A percentile compares a stretch with the other conserved stretches of the same genome.
phyloP scores from a whole-genome alignment of 2,797 vertebrate genomes.

The Orientallactaga sibirica region DNA sequence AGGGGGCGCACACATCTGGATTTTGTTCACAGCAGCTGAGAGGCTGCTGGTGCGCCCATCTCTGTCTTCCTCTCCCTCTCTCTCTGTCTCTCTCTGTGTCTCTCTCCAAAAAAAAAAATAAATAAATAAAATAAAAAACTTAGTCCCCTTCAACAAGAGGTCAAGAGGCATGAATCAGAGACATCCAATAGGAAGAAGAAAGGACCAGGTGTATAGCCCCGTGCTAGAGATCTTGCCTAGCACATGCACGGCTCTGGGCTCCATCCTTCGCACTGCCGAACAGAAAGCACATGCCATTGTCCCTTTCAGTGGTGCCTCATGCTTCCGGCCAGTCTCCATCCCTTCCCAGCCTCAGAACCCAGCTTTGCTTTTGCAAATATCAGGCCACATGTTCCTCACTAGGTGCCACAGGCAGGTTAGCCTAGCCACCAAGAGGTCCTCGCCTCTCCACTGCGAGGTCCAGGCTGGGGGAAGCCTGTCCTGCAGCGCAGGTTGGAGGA shows the following conservation, averaged over 20 bases:
- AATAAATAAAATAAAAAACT: no score
- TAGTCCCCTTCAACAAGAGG: neutral
- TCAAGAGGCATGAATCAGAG: slow-evolving; percentile 5
- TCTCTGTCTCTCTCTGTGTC: no score
- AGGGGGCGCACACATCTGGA: no score
- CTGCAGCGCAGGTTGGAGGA: neutral
- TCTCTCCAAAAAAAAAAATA: no score
- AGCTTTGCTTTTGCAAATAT: neutral
- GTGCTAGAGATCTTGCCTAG: neutral
- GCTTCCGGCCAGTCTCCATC: neutral
- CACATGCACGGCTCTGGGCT: neutral
- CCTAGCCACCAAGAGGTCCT: rapidly evolving
- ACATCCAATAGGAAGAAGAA: neutral
- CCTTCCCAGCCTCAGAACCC: neutral
- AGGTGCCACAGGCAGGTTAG: neutral
- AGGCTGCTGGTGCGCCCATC: no score
- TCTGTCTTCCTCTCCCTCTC: no score
- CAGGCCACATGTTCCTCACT: neutral
- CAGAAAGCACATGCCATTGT: neutral
- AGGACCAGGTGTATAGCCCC: neutral
- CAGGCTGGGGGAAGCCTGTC: neutral
- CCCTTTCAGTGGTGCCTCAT: neutral
- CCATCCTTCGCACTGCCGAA: neutral
- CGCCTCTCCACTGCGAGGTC: neutral
- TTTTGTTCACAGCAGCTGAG: no score